Base-by-base conservation (phyloP, 2,113 vertebrate species). In the Sander vitreus region DNA sequence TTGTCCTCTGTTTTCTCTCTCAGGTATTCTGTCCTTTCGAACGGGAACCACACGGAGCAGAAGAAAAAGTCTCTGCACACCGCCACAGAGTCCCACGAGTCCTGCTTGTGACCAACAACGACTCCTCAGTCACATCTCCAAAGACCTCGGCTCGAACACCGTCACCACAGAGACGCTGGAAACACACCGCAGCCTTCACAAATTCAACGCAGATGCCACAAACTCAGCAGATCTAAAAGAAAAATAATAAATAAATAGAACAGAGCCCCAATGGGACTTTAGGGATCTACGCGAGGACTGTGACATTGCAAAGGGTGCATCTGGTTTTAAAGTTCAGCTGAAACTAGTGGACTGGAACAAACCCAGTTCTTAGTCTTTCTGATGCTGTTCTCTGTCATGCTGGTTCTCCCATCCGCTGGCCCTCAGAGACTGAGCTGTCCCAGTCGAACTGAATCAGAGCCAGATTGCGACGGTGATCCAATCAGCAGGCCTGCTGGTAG, bases 1-100 rank as follows among this genome's bases (percentile, higher is more conserved):
- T 23, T 51, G 18, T 69, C 23, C 1, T 60, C 8, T 66, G 1
- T 67, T 51, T 47, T 8, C 62, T 70, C 54, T 43, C 57, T 43
- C 90, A 96, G 95, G 85, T 96, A 96, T 90, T 92, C 92, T 54
- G 94, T 93, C 65, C 93, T 95, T 72, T 90, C 93, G 83, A 96
- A 96, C 36, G 95, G 95, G 83, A 95, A 83, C 79, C 93, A 95
- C 76, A 23, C 30, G 45, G 91, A 93, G 81, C 93, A 90, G 75
- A 92, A 95, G 81, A 94, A 94, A 74, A 92, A 87, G 89, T 74
- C 85, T 51, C 88, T 93, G 73, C 93, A 91, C 65, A 85, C 76
- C 60, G 86, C 87, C 88, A 93, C 88, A 76, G 94, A 94, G 89
- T 95, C 91, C 30, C 90, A 88, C 23, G 95, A 96, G 92, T 95